Conservation (phyloP, 1,140 invertebrate genomes). For the Rhopalosiphum maidis region DNA sequence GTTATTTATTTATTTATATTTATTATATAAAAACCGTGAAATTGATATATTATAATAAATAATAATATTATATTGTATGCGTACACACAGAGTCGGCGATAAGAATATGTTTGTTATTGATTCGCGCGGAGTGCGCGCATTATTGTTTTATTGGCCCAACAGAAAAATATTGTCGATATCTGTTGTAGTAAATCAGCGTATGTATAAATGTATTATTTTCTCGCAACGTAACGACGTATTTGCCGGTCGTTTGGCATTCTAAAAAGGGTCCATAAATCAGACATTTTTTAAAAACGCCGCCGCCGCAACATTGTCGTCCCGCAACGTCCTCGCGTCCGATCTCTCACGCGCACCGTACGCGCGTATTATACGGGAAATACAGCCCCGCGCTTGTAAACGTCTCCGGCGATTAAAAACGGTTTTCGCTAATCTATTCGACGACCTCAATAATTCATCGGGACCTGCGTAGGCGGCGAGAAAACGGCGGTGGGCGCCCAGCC, state of each 20-base stretch:
- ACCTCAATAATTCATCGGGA: constrained; percentile 1
- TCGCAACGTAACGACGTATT: constrained; percentile 28
- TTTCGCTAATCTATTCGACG: neutral
- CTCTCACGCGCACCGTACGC: neutral
- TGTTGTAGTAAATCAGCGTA: neutral
- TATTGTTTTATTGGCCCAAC: constrained; percentile 5
- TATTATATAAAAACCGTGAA: neutral
- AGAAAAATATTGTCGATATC: constrained; percentile 32
- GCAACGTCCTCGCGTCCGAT: neutral
- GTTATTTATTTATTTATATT: no score
- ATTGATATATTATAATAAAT: neutral
- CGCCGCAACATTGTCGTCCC: neutral
- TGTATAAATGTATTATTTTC: neutral
- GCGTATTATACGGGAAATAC: neutral
- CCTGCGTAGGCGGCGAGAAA: neutral
- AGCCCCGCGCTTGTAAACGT: neutral
- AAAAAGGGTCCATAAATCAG: constrained; percentile 55
- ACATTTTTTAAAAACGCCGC: constrained; percentile 23
- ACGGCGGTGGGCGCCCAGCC: neutral
- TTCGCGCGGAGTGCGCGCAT: neutral
- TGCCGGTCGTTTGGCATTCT: constrained; percentile 42
- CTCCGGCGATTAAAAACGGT: constrained; percentile 3
- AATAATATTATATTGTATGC: neutral
- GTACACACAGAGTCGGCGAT: neutral
- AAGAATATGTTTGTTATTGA: neutral